A percentile compares a stretch with the other conserved stretches of the same genome.
These are phyloP conservation scores for Gobius niger DNA, from an alignment of 2,113 vertebrate species.

Conservation along the genomic window DNA sequence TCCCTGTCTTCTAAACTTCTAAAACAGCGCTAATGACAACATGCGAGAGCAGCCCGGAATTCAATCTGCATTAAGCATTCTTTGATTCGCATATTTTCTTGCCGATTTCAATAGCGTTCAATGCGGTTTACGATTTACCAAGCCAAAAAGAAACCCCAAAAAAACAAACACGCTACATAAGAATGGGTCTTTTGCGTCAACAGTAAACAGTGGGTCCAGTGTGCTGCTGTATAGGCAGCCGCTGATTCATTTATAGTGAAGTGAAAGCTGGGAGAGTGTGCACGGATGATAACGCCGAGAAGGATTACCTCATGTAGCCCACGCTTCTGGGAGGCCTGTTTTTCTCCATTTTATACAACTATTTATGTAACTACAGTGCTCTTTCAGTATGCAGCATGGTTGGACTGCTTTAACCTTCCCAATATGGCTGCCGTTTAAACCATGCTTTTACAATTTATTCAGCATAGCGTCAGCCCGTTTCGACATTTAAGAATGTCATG, in stretches of 20 bases:
- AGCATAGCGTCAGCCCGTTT: too few species aligned
- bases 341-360: too few species aligned
- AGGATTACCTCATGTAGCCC: neutral
- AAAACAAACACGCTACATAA: neutral
- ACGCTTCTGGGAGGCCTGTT: neutral
- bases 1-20: slow-evolving; percentile 22
- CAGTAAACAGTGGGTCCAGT: neutral
- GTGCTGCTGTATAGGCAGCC: too few species aligned
- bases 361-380: neutral
- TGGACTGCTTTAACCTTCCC: neutral
- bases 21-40: slow-evolving; percentile 47
- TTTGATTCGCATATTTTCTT: neutral
- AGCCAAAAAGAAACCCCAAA: neutral
- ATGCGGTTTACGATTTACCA: neutral
- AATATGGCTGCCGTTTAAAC: neutral
- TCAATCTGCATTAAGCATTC: neutral
- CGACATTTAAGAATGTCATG: too few species aligned
- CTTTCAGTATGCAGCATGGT: neutral
- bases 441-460: too few species aligned
- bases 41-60: neutral
- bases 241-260: neutral
- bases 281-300: neutral
- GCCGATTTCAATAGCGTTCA: neutral
- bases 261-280: neutral
- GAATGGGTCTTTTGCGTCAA: neutral